phyloP scores from a whole-genome alignment of 1,140 invertebrate species.

The Ptiloglossa arizonensis region DNA sequence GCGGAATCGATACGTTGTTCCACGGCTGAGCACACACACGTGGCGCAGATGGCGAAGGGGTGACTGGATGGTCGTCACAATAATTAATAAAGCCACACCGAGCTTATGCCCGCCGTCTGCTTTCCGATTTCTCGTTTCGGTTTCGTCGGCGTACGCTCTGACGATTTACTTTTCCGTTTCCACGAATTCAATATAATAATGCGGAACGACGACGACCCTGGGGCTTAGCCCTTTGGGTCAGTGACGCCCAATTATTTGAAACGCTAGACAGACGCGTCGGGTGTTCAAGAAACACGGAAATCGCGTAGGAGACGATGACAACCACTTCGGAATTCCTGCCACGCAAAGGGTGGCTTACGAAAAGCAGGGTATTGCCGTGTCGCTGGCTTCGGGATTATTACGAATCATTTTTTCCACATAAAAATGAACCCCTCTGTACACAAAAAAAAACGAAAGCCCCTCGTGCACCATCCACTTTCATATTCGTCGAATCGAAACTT shows the following conservation, averaged over 20 bases:
- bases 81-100: slow-evolving; percentile 70
- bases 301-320: slow-evolving; percentile 46
- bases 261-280: neutral
- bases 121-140: slow-evolving; percentile 60
- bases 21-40: slow-evolving; percentile 9
- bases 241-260: slow-evolving; percentile 54
- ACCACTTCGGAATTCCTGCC: slow-evolving; percentile 45
- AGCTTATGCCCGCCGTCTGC: slow-evolving; percentile 43
- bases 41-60: slow-evolving; percentile 11
- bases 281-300: neutral
- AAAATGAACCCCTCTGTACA: slow-evolving; percentile 67
- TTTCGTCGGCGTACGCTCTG: slow-evolving; percentile 53
- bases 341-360: slow-evolving; percentile 68
- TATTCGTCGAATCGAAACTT: neutral
- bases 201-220: slow-evolving; percentile 31
- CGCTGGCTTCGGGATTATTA: slow-evolving; percentile 76
- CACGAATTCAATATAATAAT: slow-evolving; percentile 77
- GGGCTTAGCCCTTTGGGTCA: slow-evolving; percentile 59
- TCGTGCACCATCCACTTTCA: neutral
- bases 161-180: slow-evolving; percentile 69
- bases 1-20: slow-evolving; percentile 51
- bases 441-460: slow-evolving; percentile 8
- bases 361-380: slow-evolving; percentile 73
- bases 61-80: slow-evolving; percentile 51
- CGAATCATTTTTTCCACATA: slow-evolving; percentile 77